Percentiles rank a stretch among this genome's conserved stretches.
These are phyloP conservation scores for Drosophila cognata DNA, from an alignment of 2,888 invertebrate genomes.

Conservation along the genomic window DNA sequence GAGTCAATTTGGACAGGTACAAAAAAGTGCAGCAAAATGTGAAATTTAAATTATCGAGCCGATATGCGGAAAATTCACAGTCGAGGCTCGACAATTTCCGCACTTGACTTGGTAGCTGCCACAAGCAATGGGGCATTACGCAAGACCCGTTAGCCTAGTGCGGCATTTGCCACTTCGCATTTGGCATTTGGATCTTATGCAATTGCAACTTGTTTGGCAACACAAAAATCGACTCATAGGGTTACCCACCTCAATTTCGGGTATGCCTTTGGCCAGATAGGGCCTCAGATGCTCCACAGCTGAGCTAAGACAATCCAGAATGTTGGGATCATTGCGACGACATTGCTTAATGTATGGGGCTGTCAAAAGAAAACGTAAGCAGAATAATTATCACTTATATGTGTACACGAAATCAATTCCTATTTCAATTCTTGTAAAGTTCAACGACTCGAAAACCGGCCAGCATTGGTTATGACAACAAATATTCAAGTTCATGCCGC, in stretches of 20 bases:
- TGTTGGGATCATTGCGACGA: slow-evolving; percentile 87
- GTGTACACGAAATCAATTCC: slow-evolving; percentile 19
- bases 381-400: slow-evolving; percentile 27
- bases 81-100: slow-evolving; percentile 41
- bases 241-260: slow-evolving; percentile 87
- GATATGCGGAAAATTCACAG: slow-evolving; percentile 1
- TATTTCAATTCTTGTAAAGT: slow-evolving; percentile 55
- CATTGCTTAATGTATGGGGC: slow-evolving; percentile 88
- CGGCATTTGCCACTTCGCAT: slow-evolving; percentile 31
- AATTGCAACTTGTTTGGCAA: slow-evolving; percentile 59
- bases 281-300: slow-evolving; percentile 87
- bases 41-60: slow-evolving; percentile 4
- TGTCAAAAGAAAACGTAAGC: slow-evolving; percentile 15
- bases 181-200: slow-evolving; percentile 50
- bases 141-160: slow-evolving; percentile 49
- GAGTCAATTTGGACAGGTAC: background rate
- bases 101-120: slow-evolving; percentile 34
- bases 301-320: slow-evolving; percentile 87
- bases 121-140: slow-evolving; percentile 35
- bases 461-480: slow-evolving; percentile 17
- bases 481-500: slow-evolving; percentile 33
- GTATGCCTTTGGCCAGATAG: slow-evolving; percentile 87
- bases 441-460: slow-evolving; percentile 63
- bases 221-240: slow-evolving; percentile 4
- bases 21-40: slow-evolving; percentile 4